Evolutionary conservation across 2,113 vertebrate genomes (phyloP).

Genomic region (Oryzias melastigma): DNA sequence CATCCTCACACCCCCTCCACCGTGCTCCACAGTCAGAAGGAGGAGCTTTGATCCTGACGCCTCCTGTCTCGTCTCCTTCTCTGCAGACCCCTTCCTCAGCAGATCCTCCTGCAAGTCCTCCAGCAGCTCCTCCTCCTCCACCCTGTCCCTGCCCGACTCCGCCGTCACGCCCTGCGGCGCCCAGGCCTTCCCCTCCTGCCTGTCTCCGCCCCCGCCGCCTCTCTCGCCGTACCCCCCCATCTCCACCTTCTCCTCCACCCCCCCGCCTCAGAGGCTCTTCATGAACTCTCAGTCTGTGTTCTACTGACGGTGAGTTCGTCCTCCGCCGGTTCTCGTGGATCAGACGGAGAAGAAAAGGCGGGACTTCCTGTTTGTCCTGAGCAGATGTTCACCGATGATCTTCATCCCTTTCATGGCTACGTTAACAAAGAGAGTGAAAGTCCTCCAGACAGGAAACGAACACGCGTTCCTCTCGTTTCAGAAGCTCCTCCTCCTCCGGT

Average conservation of each 20-base stretch:
- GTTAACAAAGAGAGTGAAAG: too few relatives aligned
- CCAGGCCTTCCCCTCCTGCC: slow-evolving; percentile 29
- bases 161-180: slow-evolving; percentile 13
- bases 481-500: too few relatives aligned
- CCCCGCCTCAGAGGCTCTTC: slow-evolving; percentile 28
- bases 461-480: too few relatives aligned
- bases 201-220: slow-evolving; percentile 3
- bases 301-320: slow-evolving; percentile 47
- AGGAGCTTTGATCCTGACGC: not conserved
- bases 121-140: slow-evolving; percentile 27
- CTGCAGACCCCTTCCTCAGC: slow-evolving; percentile 12
- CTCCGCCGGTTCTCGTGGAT: not conserved
- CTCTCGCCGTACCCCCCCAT: not conserved
- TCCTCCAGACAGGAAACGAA: too few relatives aligned
- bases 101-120: slow-evolving; percentile 19
- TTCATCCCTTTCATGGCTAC: too few relatives aligned
- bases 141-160: slow-evolving; percentile 2
- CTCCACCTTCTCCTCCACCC: not conserved
- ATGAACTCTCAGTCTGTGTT: slow-evolving; percentile 26
- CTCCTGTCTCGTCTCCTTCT: accelerated
- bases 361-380: too few relatives aligned
- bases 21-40: not conserved
- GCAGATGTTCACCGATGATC: too few relatives aligned
- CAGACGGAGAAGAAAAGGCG: not conserved
- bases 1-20: not conserved